Base-by-base conservation (phyloP, 1,140 invertebrate genomes). In the Drosophila micromelanica region DNA sequence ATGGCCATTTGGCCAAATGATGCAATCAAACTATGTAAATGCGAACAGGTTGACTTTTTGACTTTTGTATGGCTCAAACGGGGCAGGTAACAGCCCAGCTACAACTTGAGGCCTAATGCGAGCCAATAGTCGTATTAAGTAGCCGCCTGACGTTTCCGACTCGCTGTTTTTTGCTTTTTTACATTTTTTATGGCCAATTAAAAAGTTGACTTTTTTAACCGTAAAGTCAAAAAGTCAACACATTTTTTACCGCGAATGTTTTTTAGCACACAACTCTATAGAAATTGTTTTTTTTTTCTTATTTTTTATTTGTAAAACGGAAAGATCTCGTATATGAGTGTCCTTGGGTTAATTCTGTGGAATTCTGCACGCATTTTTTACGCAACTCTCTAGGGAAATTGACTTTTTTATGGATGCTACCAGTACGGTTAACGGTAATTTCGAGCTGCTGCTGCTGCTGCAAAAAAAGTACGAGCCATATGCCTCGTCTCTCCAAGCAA, bases 1-100 rank as follows among this genome's bases (percentile, higher is more conserved):
- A 78, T 85, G 80, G 81, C 78, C 78, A 82, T 86, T 82, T 86
- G 81, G 75, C 56, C 78, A 87, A 87, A 84, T 87, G 84, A 87
- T 87, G 84, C 84, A 87, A 87, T 87, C 84, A 79, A 87, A 84
- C 73, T 89, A 87, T 89, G 79, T 87, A 89, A 87, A 87, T 87
- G 78, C 78, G 71, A 80, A 80, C 76, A 62, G 49, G 76, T 75
- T 78, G 76, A 76, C 80, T 76, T 76, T 76, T 85, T 76, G 76
- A 77, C 68, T 78, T 67, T 48, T 45, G 51, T 43, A 61, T 59
- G 42, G 48, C 48, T 59, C 20, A 43, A 56, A 23, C 11, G 56
- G 13, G 32, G 15, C 23, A 73, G 49, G 40, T 35, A 63, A 55
- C 20, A 20, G 8, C 32, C 32, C 7, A 9, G 8, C 32, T 9